Percentiles rank a stretch among this genome's conserved stretches.
Evolutionary conservation across 2,113 vertebrate species (phyloP).

Genomic region (Syrrhaptes paradoxus): DNA sequence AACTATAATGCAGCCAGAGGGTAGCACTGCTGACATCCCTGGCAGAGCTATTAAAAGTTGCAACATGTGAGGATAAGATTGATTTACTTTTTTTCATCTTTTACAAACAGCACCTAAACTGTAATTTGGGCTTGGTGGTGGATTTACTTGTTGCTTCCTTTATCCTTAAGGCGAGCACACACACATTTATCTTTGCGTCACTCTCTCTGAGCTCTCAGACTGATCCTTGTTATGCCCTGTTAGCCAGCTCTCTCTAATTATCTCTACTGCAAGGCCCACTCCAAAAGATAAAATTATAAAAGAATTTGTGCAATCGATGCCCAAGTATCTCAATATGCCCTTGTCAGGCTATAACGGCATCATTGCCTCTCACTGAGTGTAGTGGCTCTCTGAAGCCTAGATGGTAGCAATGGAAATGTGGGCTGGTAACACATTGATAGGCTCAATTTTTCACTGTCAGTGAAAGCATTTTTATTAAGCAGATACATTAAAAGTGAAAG

Average conservation of each 20-base stretch:
- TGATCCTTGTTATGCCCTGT: neutral
- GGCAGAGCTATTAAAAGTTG: neutral
- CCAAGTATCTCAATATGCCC: conserved; percentile 6
- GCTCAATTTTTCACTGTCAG: conserved; percentile 60
- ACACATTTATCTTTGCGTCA: neutral
- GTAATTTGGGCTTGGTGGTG: neutral
- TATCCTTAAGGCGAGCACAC: neutral
- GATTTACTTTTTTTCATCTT: neutral
- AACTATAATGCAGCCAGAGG: neutral
- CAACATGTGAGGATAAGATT: neutral
- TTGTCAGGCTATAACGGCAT: neutral
- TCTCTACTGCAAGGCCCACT: neutral
- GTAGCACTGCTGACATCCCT: neutral
- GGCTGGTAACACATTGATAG: neutral
- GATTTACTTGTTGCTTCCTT: conserved; percentile 27
- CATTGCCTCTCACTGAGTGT: neutral
- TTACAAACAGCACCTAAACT: neutral
- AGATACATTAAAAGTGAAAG: neutral
- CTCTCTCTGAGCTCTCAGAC: neutral
- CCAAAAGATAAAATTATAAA: neutral
- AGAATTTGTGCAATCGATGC: neutral
- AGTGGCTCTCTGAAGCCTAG: neutral
- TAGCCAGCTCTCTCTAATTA: neutral
- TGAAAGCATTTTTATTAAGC: conserved; percentile 25
- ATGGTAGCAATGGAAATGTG: neutral